These are phyloP conservation scores for Cacatua alba DNA, from an alignment of 2,113 vertebrate genomes.

Conservation along the genomic window DNA sequence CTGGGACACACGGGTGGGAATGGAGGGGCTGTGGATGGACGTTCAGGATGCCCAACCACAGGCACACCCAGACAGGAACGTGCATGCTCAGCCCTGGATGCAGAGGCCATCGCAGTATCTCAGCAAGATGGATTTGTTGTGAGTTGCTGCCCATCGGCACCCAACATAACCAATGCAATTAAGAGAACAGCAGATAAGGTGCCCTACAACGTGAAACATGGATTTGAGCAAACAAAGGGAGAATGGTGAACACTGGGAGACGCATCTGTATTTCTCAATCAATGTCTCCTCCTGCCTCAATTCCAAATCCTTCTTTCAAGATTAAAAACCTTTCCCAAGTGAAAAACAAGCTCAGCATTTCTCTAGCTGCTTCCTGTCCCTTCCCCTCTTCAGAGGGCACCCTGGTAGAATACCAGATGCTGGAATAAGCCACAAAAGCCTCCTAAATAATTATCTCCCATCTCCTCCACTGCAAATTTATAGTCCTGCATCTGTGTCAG, in stretches of 20 bases:
- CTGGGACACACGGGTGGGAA: fast-evolving
- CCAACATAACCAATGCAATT: background rate
- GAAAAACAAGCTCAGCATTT: slow-evolving; percentile 36
- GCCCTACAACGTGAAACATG: background rate
- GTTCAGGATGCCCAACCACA: background rate
- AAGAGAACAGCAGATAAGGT: background rate
- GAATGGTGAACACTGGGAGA: background rate
- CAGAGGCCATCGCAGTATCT: background rate
- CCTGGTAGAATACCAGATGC: background rate
- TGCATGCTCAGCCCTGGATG: background rate
- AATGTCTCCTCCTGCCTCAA: background rate
- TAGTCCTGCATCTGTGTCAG: slow-evolving; percentile 10
- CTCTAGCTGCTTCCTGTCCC: background rate
- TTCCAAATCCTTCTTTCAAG: slow-evolving; percentile 3
- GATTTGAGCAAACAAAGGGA: background rate
- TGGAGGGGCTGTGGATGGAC: fast-evolving
- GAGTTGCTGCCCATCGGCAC: background rate
- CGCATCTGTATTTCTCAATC: slow-evolving; percentile 4
- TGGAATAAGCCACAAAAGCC: slow-evolving; percentile 7
- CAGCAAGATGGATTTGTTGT: background rate
- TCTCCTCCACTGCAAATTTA: background rate
- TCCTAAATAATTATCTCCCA: slow-evolving; percentile 13
- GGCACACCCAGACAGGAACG: background rate
- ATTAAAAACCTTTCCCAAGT: slow-evolving; percentile 4
- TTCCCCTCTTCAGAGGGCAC: background rate